These are phyloP conservation scores for Rhinopomastus cyanomelas DNA, from an alignment of 2,113 vertebrate genomes.

Conservation along the genomic window DNA sequence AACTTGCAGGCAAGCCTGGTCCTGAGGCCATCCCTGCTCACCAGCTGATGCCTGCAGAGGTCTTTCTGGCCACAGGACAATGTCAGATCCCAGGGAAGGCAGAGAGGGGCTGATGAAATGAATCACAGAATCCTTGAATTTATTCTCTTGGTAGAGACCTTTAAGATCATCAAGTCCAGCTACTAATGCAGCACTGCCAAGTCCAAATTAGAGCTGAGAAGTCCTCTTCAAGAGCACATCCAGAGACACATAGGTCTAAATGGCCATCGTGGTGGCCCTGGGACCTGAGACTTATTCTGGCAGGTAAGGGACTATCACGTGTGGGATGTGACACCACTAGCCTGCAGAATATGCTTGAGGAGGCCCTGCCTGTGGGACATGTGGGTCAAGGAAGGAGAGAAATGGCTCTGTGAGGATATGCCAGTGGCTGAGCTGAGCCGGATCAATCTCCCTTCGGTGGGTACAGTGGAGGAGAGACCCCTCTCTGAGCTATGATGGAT, in stretches of 20 bases:
- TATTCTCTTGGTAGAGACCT: too few species aligned
- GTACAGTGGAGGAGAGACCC: too few species aligned
- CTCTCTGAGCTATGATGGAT: too few species aligned
- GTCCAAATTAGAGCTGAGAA: too few species aligned
- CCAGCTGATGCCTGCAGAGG: neutral
- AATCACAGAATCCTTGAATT: too few species aligned
- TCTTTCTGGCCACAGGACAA: neutral
- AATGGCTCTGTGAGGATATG: rapidly evolving
- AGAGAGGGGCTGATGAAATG: neutral
- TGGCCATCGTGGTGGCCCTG: neutral
- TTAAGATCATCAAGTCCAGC: too few species aligned
- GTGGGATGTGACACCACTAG: rapidly evolving
- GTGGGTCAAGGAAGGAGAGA: neutral
- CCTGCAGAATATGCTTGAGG: rapidly evolving
- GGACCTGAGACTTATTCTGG: neutral
- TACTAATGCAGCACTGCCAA: too few species aligned
- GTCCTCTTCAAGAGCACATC: rapidly evolving
- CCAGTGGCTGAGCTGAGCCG: rapidly evolving
- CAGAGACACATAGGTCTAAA: neutral
- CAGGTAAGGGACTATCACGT: neutral
- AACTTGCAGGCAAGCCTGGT: neutral
- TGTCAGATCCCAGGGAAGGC: neutral
- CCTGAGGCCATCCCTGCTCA: neutral
- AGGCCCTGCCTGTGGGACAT: rapidly evolving
- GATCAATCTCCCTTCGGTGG: too few species aligned